Evolutionary conservation across 2,888 invertebrate genomes (phyloP).

Genomic region (Tinea trinotella): DNA sequence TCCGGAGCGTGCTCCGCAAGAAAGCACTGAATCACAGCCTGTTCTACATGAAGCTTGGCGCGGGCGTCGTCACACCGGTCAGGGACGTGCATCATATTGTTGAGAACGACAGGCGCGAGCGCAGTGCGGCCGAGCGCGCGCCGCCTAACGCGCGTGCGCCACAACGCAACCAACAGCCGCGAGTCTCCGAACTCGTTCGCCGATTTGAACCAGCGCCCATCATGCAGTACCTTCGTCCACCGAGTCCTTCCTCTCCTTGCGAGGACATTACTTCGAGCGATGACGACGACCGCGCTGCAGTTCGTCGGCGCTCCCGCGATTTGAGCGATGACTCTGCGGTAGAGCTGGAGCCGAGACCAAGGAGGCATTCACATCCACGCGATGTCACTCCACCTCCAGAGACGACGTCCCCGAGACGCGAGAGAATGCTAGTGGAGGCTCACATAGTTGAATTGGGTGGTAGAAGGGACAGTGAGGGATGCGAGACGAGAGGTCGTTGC

Average conservation of each 20-base stretch:
- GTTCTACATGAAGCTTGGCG: slow-evolving; percentile 62
- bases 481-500: slow-evolving; percentile 66
- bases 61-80: slow-evolving; percentile 22
- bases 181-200: slow-evolving; percentile 55
- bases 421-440: slow-evolving; percentile 63
- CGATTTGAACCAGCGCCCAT: slow-evolving; percentile 48
- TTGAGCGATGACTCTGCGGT: slow-evolving; percentile 70
- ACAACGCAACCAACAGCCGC: slow-evolving; percentile 48
- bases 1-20: slow-evolving; percentile 61
- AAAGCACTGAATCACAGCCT: slow-evolving; percentile 65
- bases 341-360: slow-evolving; percentile 60
- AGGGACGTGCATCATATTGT: slow-evolving; percentile 3
- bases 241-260: slow-evolving; percentile 50
- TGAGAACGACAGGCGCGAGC: slow-evolving; percentile 24
- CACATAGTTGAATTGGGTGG: slow-evolving; percentile 70
- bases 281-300: slow-evolving; percentile 62
- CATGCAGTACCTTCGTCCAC: slow-evolving; percentile 64
- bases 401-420: slow-evolving; percentile 45
- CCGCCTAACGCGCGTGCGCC: slow-evolving; percentile 48
- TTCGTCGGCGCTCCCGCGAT: slow-evolving; percentile 58
- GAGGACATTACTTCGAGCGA: slow-evolving; percentile 64
- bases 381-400: slow-evolving; percentile 50
- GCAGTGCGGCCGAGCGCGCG: slow-evolving; percentile 47
- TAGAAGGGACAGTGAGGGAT: slow-evolving; percentile 62
- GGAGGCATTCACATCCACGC: slow-evolving; percentile 57